Conservation (phyloP, 2,888 invertebrate species). For the Proisotoma minuta region DNA sequence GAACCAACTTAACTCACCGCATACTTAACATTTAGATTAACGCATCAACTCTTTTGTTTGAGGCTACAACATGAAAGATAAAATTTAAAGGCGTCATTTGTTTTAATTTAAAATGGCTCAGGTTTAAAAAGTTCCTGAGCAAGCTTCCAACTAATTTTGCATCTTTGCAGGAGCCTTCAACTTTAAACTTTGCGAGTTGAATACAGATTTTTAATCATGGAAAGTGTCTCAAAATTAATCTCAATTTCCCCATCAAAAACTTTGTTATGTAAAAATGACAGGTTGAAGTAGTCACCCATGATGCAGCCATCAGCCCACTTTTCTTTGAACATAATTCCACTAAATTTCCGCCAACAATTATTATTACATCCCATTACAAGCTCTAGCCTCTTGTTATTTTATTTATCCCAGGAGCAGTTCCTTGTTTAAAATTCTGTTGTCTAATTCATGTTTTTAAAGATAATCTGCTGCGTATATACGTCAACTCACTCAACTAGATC, state of each 20-base stretch:
- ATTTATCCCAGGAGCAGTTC: too few relatives aligned
- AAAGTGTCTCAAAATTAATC: not conserved
- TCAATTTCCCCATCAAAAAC: not conserved
- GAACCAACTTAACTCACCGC: not conserved
- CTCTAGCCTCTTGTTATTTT: too few relatives aligned
- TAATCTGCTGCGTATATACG: constrained; percentile 18
- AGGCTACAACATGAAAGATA: too few relatives aligned
- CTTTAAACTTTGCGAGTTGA: not conserved
- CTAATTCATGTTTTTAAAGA: not conserved
- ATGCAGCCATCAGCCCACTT: constrained; percentile 28
- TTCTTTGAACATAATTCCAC: constrained; percentile 32
- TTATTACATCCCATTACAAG: constrained; percentile 13
- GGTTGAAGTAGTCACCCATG: constrained; percentile 25
- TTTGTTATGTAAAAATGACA: not conserved
- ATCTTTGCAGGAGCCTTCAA: constrained; percentile 3
- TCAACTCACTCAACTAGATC: constrained; percentile 12
- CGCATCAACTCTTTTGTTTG: too few relatives aligned
- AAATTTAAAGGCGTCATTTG: not conserved
- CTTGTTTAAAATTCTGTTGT: not conserved
- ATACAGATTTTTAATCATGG: constrained; percentile 15
- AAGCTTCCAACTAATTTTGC: not conserved
- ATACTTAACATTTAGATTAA: not conserved
- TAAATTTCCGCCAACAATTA: constrained; percentile 27
- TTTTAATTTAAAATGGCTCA: not conserved
- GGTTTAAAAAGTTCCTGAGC: not conserved